These are phyloP conservation scores for Busseola fusca DNA, from an alignment of 2,888 invertebrate species.

Conservation along the genomic window DNA sequence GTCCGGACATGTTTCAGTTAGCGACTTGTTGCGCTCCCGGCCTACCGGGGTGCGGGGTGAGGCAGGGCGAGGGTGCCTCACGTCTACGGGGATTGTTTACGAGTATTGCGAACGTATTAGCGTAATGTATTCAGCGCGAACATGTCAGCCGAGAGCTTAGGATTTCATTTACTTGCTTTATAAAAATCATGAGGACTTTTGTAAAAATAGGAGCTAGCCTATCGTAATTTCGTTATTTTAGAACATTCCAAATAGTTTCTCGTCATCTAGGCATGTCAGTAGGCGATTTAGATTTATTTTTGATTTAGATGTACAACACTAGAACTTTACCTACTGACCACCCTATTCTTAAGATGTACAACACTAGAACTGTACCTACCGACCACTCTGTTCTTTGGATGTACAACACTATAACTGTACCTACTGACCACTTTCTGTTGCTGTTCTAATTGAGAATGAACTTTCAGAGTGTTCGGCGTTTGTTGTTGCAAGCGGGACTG, in stretches of 20 bases:
- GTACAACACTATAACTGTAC: background rate
- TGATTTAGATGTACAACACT: background rate
- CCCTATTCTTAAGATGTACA: too few relatives aligned
- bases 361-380: background rate
- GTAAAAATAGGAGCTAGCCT: background rate
- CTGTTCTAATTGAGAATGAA: background rate
- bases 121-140: conserved; percentile 43
- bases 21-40: conserved; percentile 49
- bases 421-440: background rate
- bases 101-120: conserved; percentile 38
- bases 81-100: conserved; percentile 20
- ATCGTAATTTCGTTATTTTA: background rate
- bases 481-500: background rate
- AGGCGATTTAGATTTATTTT: too few relatives aligned
- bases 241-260: background rate
- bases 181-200: conserved; percentile 5
- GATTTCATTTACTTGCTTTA: conserved; percentile 25
- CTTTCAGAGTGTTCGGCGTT: background rate
- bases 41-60: background rate
- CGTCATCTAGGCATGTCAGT: background rate
- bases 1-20: conserved; percentile 30
- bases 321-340: background rate
- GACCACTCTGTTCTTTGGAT: too few relatives aligned
- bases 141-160: conserved; percentile 17
- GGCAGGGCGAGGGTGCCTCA: background rate